Percentiles rank a stretch among this genome's conserved stretches.
Conservation (phyloP, 1,140 invertebrate species). For the Watersipora subatra region DNA sequence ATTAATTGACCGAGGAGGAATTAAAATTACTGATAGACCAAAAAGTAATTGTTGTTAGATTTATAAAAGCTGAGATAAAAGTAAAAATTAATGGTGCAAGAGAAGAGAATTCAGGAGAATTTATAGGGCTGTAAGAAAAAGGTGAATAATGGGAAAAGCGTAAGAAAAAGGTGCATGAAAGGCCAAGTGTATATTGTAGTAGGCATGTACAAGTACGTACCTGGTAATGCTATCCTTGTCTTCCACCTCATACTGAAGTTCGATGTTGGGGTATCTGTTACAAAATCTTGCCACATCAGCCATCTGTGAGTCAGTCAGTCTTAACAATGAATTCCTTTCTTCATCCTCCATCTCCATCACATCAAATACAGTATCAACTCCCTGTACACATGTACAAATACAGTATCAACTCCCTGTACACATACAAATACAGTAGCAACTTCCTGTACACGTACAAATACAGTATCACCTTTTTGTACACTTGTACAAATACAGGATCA, state of each 20-base stretch:
- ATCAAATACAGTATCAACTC: conserved; percentile 91
- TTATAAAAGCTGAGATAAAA: no score
- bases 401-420: neutral
- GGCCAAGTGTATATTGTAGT: no score
- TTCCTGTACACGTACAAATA: conserved; percentile 46
- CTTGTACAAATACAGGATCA: conserved; percentile 74
- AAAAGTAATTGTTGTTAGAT: no score
- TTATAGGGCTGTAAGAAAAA: no score
- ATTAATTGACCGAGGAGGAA: no score
- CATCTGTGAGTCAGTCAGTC: conserved; percentile 73
- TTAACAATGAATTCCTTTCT: conserved; percentile 69
- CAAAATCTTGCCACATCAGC: conserved; percentile 94
- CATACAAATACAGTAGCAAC: conserved; percentile 83
- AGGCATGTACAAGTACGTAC: conserved; percentile 17
- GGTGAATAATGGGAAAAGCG: no score
- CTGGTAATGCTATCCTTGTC: conserved; percentile 58
- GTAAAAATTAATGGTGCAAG: no score
- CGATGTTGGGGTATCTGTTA: conserved; percentile 97
- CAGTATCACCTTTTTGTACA: neutral
- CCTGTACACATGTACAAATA: conserved; percentile 43
- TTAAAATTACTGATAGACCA: no score
- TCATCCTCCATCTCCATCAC: conserved; percentile 96
- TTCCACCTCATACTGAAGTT: conserved; percentile 77
- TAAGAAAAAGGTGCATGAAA: no score
- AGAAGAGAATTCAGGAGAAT: no score